These are phyloP conservation scores for Argynnis bischoffii DNA, from an alignment of 2,888 invertebrate genomes.

Conservation along the genomic window DNA sequence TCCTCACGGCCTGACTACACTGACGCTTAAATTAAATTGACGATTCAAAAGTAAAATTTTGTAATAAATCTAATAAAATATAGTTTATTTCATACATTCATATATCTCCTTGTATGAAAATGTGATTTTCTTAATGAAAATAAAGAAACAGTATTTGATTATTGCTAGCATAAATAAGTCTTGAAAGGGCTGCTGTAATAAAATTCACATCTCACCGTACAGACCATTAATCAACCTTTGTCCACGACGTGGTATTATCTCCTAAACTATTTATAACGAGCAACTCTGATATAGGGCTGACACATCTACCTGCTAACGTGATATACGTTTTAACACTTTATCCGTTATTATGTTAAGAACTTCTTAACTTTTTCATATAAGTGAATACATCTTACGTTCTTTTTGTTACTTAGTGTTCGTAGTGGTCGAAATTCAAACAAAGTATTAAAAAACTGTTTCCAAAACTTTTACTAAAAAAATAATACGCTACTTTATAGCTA, in stretches of 20 bases:
- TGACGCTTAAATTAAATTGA: too few species aligned
- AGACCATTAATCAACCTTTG: slow-evolving; percentile 45
- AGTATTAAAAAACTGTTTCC: too few species aligned
- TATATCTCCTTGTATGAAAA: too few species aligned
- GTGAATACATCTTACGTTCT: too few species aligned
- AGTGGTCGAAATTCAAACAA: not conserved
- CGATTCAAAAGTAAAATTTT: too few species aligned
- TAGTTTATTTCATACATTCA: too few species aligned
- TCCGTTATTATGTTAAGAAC: not conserved
- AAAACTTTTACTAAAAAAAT: too few species aligned
- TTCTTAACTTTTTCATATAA: not conserved
- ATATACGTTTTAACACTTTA: slow-evolving; percentile 9
- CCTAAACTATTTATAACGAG: slow-evolving; percentile 42
- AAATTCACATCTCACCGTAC: slow-evolving; percentile 31
- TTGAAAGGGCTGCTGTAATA: slow-evolving; percentile 28
- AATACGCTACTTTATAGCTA: too few species aligned
- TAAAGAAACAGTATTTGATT: not conserved
- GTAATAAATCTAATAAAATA: too few species aligned
- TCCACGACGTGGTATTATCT: slow-evolving; percentile 41
- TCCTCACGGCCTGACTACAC: too few species aligned
- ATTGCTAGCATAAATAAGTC: slow-evolving; percentile 19
- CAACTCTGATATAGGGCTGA: slow-evolving; percentile 30
- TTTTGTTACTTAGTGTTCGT: not conserved
- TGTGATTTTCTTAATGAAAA: not conserved
- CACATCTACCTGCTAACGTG: slow-evolving; percentile 17